Conservation (phyloP, 1,140 invertebrate genomes). For the Panagrolaimus sp. region DNA sequence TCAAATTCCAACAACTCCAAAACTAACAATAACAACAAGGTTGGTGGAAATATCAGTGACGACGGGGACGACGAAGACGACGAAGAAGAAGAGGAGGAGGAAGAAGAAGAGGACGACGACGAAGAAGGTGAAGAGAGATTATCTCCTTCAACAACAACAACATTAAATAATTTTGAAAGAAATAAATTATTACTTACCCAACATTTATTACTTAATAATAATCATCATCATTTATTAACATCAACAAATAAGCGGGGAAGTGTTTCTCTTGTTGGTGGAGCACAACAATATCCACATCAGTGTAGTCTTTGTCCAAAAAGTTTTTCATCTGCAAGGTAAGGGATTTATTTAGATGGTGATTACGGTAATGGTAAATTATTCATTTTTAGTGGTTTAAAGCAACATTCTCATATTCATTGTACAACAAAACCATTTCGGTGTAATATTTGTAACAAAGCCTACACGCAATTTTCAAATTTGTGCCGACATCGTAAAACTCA, state of each 20-base stretch:
- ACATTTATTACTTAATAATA: too few relatives aligned
- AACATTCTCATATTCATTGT: constrained; percentile 98
- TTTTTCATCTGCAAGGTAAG: constrained; percentile 47
- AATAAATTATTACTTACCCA: too few relatives aligned
- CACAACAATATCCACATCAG: constrained; percentile 31
- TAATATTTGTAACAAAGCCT: constrained; percentile 63
- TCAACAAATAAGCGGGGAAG: background rate
- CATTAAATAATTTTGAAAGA: too few relatives aligned
- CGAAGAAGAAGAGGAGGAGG: background rate
- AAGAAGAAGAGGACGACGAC: background rate
- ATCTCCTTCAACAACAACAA: too few relatives aligned
- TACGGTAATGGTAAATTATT: background rate
- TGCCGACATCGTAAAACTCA: constrained; percentile 99
- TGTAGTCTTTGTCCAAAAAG: constrained; percentile 42
- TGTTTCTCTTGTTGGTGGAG: constrained; percentile 10
- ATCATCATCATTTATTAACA: too few relatives aligned
- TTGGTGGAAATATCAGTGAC: background rate
- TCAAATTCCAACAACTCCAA: background rate
- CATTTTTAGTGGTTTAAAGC: constrained; percentile 85
- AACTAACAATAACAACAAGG: too few relatives aligned
- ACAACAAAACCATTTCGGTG: constrained; percentile 91
- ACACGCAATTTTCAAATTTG: constrained; percentile 98
- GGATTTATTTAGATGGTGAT: background rate
- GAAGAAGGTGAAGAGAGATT: background rate
- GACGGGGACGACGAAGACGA: background rate